Evolutionary conservation across 2,797 vertebrate species (phyloP), one percentile per base, ranked within the genome.

Genomic region (Mareca strepera): DNA sequence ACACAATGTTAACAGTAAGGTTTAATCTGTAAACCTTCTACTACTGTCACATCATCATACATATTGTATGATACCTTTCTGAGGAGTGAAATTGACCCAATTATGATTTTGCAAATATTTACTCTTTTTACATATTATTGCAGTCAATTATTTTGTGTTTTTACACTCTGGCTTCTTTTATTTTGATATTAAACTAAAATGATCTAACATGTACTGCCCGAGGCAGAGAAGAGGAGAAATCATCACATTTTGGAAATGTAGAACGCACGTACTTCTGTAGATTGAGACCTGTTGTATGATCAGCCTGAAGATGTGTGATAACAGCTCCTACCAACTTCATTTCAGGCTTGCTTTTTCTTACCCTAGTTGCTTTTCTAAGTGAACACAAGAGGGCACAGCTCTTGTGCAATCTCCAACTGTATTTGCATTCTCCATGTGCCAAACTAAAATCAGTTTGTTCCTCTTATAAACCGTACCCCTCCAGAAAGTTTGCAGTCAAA

Each of bases 381-480:
- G 91, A 93, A 97, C 97, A 97, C 97, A 94, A 97, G 97, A 97
- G 97, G 98, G 97, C 97, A 96, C 79, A 97, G 76, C 90, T 94
- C 90, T 60, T 88, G 64, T 56, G 63, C 82, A 67, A 18, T 31
- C 50, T 72, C 82, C 37, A 37, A 8, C 60, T 73, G 17, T 10
- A 17, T 33, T 68, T 29, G 3, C 5, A 67, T 29, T 48, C 78
- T 64, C 41, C 5, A 21, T 9, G 26, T 0, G 4, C 33, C 81
- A 91, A 87, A 64, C 50, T 74, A 67, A 93, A 76, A 55, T 52
- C 11, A 68, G 17, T 33, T 46, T 53, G 81, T 82, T 31, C 43
- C 17, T 13, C 31, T 6, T 14, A 44, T 22, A 79, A 75, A 77
- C 11, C 2, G 0, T 41, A 12, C 29, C 8, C 17, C 22, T 16